Evolutionary conservation across 2,113 vertebrate species (phyloP).

Genomic region (Pavo muticus): DNA sequence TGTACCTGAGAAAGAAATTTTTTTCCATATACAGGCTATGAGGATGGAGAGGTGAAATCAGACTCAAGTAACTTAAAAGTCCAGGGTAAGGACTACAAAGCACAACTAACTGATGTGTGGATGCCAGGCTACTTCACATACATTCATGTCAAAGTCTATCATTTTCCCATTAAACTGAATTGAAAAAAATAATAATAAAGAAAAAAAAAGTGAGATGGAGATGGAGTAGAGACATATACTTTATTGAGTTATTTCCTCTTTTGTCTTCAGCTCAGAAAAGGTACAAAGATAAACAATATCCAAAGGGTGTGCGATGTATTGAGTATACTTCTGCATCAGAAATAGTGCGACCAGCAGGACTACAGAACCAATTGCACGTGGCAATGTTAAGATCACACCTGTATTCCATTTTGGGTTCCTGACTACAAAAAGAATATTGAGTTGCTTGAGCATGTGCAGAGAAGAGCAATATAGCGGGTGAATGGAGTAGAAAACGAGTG

Average conservation of each 20-base stretch:
- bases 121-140: neutral
- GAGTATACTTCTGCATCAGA: neutral
- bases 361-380: neutral
- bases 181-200: neutral
- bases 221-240: neutral
- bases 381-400: neutral
- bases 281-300: neutral
- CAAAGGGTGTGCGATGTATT: neutral
- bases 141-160: neutral
- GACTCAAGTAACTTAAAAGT: neutral
- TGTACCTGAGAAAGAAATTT: neutral
- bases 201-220: neutral
- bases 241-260: neutral
- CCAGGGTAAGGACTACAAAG: neutral
- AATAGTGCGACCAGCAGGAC: neutral
- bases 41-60: neutral
- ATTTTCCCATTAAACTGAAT: neutral
- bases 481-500: neutral
- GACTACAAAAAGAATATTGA: neutral
- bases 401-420: neutral
- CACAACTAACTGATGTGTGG: neutral
- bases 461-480: neutral
- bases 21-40: neutral
- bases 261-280: neutral
- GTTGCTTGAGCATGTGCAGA: neutral